Conservation (phyloP, 2,888 invertebrate genomes). For the Cheilosia soror region DNA sequence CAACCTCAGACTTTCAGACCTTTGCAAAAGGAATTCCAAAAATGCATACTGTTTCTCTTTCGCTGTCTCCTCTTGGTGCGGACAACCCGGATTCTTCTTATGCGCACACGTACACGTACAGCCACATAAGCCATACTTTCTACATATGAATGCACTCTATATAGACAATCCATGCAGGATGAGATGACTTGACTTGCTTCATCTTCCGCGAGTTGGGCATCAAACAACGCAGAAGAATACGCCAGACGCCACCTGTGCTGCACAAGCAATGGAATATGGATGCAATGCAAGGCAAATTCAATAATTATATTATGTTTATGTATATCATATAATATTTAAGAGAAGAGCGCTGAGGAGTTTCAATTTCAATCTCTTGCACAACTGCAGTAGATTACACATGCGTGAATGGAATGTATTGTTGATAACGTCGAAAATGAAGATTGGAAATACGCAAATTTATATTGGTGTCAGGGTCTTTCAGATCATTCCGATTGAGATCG, state of each 20-base stretch:
- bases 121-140: neutral
- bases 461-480: slow-evolving; percentile 2
- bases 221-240: neutral
- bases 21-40: neutral
- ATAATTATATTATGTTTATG: no score
- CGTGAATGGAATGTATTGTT: neutral
- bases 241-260: neutral
- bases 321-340: neutral
- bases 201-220: neutral
- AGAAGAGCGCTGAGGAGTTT: neutral
- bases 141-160: no score
- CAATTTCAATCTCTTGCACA: neutral
- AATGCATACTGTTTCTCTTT: neutral
- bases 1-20: neutral
- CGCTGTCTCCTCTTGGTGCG: neutral
- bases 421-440: neutral
- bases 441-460: neutral
- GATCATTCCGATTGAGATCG: neutral
- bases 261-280: no score
- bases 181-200: neutral
- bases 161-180: neutral
- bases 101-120: neutral
- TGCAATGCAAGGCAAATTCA: no score
- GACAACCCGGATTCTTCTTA: neutral
- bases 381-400: neutral